These are phyloP conservation scores for Leptodactylus fuscus DNA, from an alignment of 2,113 vertebrate species.

Conservation along the genomic window DNA sequence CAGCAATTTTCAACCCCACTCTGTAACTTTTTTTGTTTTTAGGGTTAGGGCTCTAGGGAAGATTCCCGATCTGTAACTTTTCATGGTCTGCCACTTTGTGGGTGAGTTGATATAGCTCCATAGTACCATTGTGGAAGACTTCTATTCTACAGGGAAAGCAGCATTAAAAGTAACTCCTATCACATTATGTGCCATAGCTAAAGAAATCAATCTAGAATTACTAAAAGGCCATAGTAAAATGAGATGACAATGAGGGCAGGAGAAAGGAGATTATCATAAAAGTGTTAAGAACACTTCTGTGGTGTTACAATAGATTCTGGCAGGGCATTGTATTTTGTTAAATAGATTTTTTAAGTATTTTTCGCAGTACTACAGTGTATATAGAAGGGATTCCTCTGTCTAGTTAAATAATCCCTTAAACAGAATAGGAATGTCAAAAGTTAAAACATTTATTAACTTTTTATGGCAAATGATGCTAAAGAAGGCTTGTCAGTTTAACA, in stretches of 20 bases:
- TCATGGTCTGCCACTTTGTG: no score
- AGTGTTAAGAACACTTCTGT: background rate
- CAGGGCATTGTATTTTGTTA: background rate
- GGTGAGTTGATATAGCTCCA: no score
- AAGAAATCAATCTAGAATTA: conserved; percentile 12
- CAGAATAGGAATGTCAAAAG: no score
- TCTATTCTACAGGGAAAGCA: background rate
- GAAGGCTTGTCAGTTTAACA: no score
- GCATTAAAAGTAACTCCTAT: background rate
- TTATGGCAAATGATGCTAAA: no score
- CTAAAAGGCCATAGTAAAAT: background rate
- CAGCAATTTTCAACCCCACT: no score
- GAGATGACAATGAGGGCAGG: no score
- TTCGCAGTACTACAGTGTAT: background rate
- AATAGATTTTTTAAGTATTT: background rate
- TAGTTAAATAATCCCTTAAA: background rate
- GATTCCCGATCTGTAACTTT: no score
- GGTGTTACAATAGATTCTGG: background rate
- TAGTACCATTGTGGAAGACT: background rate
- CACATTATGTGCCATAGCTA: background rate
- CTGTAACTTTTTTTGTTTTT: no score
- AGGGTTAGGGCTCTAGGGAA: no score
- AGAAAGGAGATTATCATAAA: background rate
- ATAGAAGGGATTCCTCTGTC: background rate
- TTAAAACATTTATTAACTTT: no score